phyloP scores from a whole-genome alignment of 2,113 vertebrate species.

The Sturnira hondurensis region DNA sequence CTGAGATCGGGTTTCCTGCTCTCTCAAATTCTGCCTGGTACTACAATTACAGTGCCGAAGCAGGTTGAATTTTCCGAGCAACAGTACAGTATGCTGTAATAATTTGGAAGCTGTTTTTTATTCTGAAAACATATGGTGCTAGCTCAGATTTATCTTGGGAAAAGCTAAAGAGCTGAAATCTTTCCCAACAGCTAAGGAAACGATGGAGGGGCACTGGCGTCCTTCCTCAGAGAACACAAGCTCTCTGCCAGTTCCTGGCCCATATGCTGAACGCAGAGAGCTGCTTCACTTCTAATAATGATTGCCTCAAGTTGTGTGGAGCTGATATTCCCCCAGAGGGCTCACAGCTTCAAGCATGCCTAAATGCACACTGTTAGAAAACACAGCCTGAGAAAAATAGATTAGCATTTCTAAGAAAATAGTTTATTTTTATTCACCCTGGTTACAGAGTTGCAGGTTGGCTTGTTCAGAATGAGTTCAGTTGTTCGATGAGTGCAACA shows the following conservation, averaged over 20 bases:
- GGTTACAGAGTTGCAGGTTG: not conserved
- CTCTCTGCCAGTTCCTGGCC: constrained; percentile 48
- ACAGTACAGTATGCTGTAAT: constrained; percentile 34
- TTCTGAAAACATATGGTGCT: constrained; percentile 70
- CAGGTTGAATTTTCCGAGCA: constrained; percentile 40
- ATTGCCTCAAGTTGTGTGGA: not conserved
- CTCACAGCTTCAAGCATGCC: not conserved
- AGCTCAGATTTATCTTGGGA: constrained; percentile 61
- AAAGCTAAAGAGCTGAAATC: constrained; percentile 61
- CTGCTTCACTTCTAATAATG: not conserved
- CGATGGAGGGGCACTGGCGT: not conserved
- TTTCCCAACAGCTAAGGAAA: constrained; percentile 47
- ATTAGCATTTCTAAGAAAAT: constrained; percentile 14
- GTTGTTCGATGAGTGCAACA: not conserved
- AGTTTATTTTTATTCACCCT: constrained; percentile 17
- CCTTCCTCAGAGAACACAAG: not conserved
- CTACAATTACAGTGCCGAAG: not conserved
- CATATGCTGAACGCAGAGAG: constrained; percentile 19
- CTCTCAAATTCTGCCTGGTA: not conserved
- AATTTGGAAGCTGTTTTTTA: constrained; percentile 60
- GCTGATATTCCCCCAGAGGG: not conserved
- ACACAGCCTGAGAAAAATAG: not conserved
- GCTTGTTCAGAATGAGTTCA: not conserved
- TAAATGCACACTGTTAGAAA: not conserved
- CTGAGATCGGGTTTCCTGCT: not conserved